Percentiles rank a stretch among this genome's conserved stretches.
These are phyloP conservation scores for Tetropium fuscum DNA, from an alignment of 2,888 invertebrate genomes.

Conservation along the genomic window DNA sequence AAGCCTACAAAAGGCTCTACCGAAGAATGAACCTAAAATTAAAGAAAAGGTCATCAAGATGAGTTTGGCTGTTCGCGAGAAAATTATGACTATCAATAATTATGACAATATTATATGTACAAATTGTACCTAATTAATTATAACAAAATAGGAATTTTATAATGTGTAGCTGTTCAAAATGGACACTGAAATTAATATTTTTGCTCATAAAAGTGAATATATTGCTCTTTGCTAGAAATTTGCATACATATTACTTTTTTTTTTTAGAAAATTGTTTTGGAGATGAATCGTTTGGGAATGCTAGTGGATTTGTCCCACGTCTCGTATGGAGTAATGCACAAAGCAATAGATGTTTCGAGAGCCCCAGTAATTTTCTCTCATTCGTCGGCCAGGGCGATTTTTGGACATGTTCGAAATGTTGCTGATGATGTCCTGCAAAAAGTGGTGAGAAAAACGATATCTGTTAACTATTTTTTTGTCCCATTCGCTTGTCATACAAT, in stretches of 20 bases:
- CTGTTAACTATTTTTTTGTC: too few relatives aligned
- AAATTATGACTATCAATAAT: too few relatives aligned
- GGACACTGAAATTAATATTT: neutral
- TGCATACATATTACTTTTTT: neutral
- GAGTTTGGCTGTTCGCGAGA: too few relatives aligned
- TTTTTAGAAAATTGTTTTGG: slow-evolving; percentile 68
- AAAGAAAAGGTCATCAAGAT: too few relatives aligned
- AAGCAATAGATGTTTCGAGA: slow-evolving; percentile 66
- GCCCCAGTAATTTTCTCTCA: slow-evolving; percentile 75
- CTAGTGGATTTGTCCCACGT: slow-evolving; percentile 73
- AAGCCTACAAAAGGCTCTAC: too few relatives aligned
- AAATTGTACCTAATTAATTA: too few relatives aligned
- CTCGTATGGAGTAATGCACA: slow-evolving; percentile 70
- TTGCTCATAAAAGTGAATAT: neutral
- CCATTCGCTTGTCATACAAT: too few relatives aligned
- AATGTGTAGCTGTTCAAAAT: too few relatives aligned
- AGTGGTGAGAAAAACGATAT: too few relatives aligned
- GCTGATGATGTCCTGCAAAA: slow-evolving; percentile 69
- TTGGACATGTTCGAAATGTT: slow-evolving; percentile 70
- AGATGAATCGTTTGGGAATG: slow-evolving; percentile 77
- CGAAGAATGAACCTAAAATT: too few relatives aligned
- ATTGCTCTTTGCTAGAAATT: neutral
- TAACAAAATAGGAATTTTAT: too few relatives aligned
- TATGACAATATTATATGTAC: too few relatives aligned
- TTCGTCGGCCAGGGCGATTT: slow-evolving; percentile 69